Base-by-base conservation (phyloP, 2,888 invertebrate species). In the Leptothorax acervorum region DNA sequence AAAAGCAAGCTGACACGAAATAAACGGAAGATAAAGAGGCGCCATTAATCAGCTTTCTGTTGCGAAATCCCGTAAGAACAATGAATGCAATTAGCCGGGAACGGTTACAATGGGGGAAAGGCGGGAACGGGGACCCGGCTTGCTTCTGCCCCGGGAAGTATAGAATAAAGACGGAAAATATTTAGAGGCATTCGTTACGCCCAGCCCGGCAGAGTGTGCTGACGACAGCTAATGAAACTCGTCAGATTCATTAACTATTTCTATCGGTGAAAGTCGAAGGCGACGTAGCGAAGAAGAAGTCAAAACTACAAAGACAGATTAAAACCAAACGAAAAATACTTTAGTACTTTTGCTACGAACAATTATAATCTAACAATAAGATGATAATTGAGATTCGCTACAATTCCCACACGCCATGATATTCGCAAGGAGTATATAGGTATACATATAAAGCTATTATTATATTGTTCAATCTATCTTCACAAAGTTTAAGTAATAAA, bases 41-140 rank as follows among this genome's bases (percentile, higher is more conserved):
- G 18, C 39, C 76, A 63, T 85, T 79, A 71, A 83, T 86, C 86
- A 86, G 66, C 48, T 48, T 42, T 81, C 73, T 81, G 73, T 73
- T 81, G 53, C 11, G 66, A 85, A 83, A 83, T 83, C 70, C 76
- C 35, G 53, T 74, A 79, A 81, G 78, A 83, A 85, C 73, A 63
- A 79, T 63, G 74, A 73, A 57, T 53, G 62, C 73, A 75, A 85
- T 86, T 85, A 83, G 79, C 81, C 42, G 45, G 8, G 51, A 39
- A 45, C 62, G 51, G 75, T 75, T 75, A 68, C 74, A 78, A 75
- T 57, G 53, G 57, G 31, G 53, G 8, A 11, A 11, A 31, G 31
- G 11, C 39, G 60, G 57, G n/a, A 42, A 15, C 11, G 35, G 39
- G 15, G 15, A 48, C 42, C 68, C n/a, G 48, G 70, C 45, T 82